Evolutionary conservation across 2,113 vertebrate genomes (phyloP).

Genomic region (Cisticola juncidis): DNA sequence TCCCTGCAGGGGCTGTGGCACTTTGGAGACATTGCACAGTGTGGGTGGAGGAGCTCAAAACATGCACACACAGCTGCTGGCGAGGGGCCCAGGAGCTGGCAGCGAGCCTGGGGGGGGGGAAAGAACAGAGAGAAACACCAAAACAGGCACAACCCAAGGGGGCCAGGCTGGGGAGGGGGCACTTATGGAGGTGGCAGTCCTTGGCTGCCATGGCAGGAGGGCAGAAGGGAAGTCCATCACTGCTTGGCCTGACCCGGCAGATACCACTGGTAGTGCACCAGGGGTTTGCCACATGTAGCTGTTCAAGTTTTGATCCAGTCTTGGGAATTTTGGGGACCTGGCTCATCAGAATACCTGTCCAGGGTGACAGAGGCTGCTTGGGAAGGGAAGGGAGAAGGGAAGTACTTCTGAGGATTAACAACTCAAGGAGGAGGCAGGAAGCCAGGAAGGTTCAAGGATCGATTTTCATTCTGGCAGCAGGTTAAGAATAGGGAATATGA

Average conservation of each 20-base stretch:
- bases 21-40: not conserved
- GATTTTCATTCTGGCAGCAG: slow-evolving; percentile 20
- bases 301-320: not conserved
- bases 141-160: not conserved
- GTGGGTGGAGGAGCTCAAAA: not conserved
- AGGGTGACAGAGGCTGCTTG: not conserved
- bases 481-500: not conserved
- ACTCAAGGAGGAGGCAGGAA: not conserved
- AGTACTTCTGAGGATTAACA: not conserved
- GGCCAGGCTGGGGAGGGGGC: not conserved
- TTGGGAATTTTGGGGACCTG: not conserved
- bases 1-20: accelerated
- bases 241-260: accelerated
- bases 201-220: not conserved
- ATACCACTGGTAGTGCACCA: accelerated
- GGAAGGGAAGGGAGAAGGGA: too few relatives aligned
- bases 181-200: accelerated
- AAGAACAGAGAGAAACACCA: not conserved
- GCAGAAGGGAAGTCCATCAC: accelerated
- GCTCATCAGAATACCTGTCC: not conserved
- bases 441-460: not conserved
- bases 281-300: not conserved
- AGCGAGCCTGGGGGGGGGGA: not conserved
- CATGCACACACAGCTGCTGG: not conserved
- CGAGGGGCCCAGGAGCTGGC: not conserved